Evolutionary conservation across 2,888 invertebrate genomes (phyloP), one percentile per base, ranked within the genome.

Genomic region (Congeria kusceri): DNA sequence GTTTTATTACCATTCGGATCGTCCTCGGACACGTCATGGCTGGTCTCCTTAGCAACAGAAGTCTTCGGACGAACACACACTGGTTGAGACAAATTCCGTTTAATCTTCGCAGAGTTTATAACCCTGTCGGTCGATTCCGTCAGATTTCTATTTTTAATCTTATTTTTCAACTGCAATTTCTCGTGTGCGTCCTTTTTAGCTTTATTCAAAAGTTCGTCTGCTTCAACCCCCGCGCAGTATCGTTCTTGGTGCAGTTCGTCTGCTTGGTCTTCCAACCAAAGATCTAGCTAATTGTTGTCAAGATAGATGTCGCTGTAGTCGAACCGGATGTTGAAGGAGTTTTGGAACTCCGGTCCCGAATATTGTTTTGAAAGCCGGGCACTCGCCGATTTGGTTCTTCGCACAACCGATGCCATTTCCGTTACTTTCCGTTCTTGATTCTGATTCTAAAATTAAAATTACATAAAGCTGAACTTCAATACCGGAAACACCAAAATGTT

Each of bases 291-390:
- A 13, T 82, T 80, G 58, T 86, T 86, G 15, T 86, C 84, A 3
- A 80, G 65, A 46, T 85, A 83, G 25, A 77, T 81, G 59, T 77
- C 62, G 58, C 86, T 86, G 69, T 85, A 84, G 61, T 86, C 86
- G 47, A 83, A 78, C 27, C 84, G 78, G 47, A 82, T 58, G 63
- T 69, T 70, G 23, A 47, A 58, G 29, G 76, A 58, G 15, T 18
- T 53, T 25, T 44, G 65, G 13, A 75, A 66, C 3, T 72, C 73
- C 15, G 72, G 47, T 11, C 49, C 46, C 23, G 23, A 23, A 25
- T 23, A 53, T 53, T 53, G 20, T 25, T 53, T 20, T 25, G 53
- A 53, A 20, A 53, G 25, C 5, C 53, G 53, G 25, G 53, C 20
- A 4, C 53, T 25, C 13, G 53, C 53, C 20, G 53, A 53, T 25